Base-by-base conservation (phyloP, 2,113 vertebrate genomes). In the Pituophis catenifer region DNA sequence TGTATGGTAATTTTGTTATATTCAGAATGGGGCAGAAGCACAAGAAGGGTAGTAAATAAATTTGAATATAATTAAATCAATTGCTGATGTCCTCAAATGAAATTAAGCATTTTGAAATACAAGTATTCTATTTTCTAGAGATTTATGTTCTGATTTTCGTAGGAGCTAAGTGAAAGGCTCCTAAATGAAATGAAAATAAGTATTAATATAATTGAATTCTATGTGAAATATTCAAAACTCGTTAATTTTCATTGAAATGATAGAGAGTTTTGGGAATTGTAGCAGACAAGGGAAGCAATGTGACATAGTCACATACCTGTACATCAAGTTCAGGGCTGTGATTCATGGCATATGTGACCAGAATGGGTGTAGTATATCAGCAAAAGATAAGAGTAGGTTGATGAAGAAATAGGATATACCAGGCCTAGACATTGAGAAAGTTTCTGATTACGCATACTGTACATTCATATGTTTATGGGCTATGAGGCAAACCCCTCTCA, bases 91-190 rank as follows among this genome's bases (percentile, higher is more conserved):
- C 53, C 44, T 85, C 8, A 86, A 55, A 54, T 55, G 33, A 48
- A 86, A 58, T 5, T 58, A 87, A 17, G 24, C 29, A n/a, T 86
- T 91, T 59, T 44, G 38, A 48, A 59, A 21, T 29, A n/a, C 53
- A 86, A 26, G 70, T 62, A 92, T 94, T 95, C 54, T 93, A 33
- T 13, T 94, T 15, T 92, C n/a, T 94, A 33, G 8, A 92, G 94
- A 70, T 29, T 91, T 65, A 53, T 90, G 62, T n/a, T 29, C 75
- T 29, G 12, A 12, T 53, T 81, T 23, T 57, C 53, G 15, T 44
- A 91, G 70, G 12, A 86, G 85, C 53, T 29, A 57, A 38, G 2
- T 91, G 55, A 57, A 24, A 91, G 21, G 89, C 2, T 52, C 8
- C 52, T 8, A 52, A 52, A 52, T 10, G 59, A 17, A 21, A 29